Percentiles rank a stretch among this genome's conserved stretches.
Evolutionary conservation across 2,888 invertebrate species (phyloP).

Genomic region (Amiota minor): DNA sequence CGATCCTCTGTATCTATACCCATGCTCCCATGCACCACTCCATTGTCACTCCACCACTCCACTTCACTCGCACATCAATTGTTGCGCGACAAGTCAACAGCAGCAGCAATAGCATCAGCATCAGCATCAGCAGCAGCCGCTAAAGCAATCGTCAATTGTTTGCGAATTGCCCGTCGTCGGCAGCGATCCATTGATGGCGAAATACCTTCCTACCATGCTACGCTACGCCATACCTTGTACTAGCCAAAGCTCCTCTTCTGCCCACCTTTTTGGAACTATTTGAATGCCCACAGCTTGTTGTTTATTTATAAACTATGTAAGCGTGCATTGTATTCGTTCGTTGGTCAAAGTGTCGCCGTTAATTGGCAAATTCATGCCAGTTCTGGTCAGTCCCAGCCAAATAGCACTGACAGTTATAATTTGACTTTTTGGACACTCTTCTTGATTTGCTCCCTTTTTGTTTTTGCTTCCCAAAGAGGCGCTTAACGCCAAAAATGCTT

Average conservation of each 20-base stretch:
- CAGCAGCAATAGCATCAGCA: background rate
- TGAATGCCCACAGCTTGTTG: constrained; percentile 50
- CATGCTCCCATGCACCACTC: constrained; percentile 5
- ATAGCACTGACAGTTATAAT: constrained; percentile 18
- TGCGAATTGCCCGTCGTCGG: constrained; percentile 18
- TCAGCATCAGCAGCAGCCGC: background rate
- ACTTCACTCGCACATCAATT: constrained; percentile 16
- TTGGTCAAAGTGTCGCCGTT: constrained; percentile 64
- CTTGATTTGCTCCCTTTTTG: background rate
- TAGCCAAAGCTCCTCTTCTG: background rate
- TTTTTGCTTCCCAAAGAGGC: background rate
- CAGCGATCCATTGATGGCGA: constrained; percentile 47
- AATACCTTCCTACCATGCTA: background rate
- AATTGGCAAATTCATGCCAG: constrained; percentile 56
- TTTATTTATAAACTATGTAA: constrained; percentile 28
- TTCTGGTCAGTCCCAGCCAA: background rate
- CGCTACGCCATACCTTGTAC: background rate
- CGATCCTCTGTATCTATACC: constrained; percentile 32
- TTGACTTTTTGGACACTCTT: constrained; percentile 18
- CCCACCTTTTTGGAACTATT: constrained; percentile 45
- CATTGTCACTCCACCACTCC: constrained; percentile 18
- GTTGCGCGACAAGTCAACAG: constrained; percentile 20
- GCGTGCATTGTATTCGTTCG: constrained; percentile 48
- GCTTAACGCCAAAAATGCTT: background rate
- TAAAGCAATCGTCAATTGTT: constrained; percentile 22